Evolutionary conservation across 2,113 vertebrate genomes (phyloP), one percentile per base, ranked within the genome.

Genomic region (Pteronura brasiliensis): DNA sequence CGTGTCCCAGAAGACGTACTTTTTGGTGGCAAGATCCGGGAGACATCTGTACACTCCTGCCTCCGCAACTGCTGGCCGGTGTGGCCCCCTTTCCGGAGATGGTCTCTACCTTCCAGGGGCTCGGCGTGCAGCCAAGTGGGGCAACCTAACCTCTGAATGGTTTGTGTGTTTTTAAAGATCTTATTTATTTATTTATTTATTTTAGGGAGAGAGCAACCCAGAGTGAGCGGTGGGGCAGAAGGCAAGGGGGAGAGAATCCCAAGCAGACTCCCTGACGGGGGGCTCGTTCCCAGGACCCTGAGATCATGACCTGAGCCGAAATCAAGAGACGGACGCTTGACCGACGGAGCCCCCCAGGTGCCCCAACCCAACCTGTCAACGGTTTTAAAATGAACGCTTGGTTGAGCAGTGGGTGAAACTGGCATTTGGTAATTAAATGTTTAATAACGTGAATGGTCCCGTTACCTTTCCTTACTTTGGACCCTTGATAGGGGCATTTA

Each of bases 11-110:
- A 39, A 49, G 3, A 3, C 0, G 1, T 1, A 8, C 47, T 1
- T 55, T 15, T 1, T 0, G 0, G 25, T 25, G 17, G 31, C 6
- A 9, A 25, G 7, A 29, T 10, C 4, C 8, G 9, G 14, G 20
- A n/a, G 80, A 13, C 59, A 7, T 55, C 14, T 15, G 59, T 3
- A 14, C 18, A 6, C 31, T 4, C 34, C 3, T 23, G 34, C 65
- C 18, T 6, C 71, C 9, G 12, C 20, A 1, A 25, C 11, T 2
- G 67, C 20, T 8, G 77, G 27, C 12, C 3, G 25, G 18, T 0
- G 42, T 6, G 65, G 34, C 10, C 7, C 63, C 29, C 25, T n/a
- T 8, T 1, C 20, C 13, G 1, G 23, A 25, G 18, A 23, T 0
- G 5, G 18, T 11, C 65, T 5, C 7, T 0, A 23, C 65, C 21